Evolutionary conservation across 2,888 invertebrate species (phyloP).

Genomic region (Euproctis similis): DNA sequence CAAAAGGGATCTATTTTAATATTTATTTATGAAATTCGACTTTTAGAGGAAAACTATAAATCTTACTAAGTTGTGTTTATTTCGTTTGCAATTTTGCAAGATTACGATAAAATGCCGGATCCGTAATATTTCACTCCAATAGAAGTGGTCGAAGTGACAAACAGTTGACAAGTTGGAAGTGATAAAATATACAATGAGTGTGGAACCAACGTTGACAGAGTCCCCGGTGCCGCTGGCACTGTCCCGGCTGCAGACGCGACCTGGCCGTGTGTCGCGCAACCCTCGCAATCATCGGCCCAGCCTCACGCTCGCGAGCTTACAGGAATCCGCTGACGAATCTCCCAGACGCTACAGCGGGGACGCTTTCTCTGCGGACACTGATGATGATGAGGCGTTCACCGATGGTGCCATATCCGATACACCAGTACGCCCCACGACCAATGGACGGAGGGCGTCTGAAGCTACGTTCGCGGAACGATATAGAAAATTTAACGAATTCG

Average conservation of each 20-base stretch:
- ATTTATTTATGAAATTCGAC: slow-evolving; percentile 5
- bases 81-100: slow-evolving; percentile 28
- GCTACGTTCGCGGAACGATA: slow-evolving; percentile 65
- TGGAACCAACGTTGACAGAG: slow-evolving; percentile 65
- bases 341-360: slow-evolving; percentile 63
- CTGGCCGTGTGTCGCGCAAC: slow-evolving; percentile 45
- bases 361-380: slow-evolving; percentile 46
- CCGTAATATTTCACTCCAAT: slow-evolving; percentile 36
- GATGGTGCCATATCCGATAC: slow-evolving; percentile 40
- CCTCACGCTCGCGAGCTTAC: slow-evolving; percentile 62
- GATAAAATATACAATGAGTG: slow-evolving; percentile 54
- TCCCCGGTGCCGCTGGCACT: slow-evolving; percentile 68
- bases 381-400: slow-evolving; percentile 59
- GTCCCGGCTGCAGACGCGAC: slow-evolving; percentile 54
- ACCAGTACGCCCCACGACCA: slow-evolving; percentile 42
- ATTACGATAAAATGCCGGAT: slow-evolving; percentile 44
- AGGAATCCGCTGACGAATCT: slow-evolving; percentile 60
- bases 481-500: slow-evolving; percentile 61
- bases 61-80: slow-evolving; percentile 15
- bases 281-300: slow-evolving; percentile 58
- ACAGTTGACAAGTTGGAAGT: slow-evolving; percentile 36
- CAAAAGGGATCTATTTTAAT: slow-evolving; percentile 17
- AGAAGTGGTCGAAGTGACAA: slow-evolving; percentile 32
- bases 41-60: no score
- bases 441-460: slow-evolving; percentile 65